Evolutionary conservation across 64 coral and sea anemone species (phyloP).

Genomic region (Actinia equina): DNA sequence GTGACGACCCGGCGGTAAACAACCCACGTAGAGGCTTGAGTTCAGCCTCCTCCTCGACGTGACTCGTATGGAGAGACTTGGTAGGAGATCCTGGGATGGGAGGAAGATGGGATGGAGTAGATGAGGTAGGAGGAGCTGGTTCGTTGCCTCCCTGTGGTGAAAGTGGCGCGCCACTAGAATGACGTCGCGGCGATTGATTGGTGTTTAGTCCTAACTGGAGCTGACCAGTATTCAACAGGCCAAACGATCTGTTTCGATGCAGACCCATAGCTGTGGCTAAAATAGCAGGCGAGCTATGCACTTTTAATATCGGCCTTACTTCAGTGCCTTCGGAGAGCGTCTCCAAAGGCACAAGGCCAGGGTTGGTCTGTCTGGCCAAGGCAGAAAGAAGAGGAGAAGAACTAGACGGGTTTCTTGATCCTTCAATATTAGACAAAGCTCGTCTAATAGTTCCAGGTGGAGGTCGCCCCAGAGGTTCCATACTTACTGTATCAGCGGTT

Average conservation of each 20-base stretch:
- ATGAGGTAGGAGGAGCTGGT: conserved; percentile 13
- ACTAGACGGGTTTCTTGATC: conserved; percentile 10
- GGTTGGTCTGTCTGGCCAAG: conserved; percentile 52
- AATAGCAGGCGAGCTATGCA: conserved; percentile 82
- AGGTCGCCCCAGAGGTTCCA: conserved; percentile 12
- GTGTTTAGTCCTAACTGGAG: neutral
- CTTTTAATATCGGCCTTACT: conserved; percentile 76
- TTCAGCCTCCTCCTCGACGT: conserved; percentile 25
- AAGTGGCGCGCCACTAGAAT: neutral
- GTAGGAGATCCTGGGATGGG: conserved; percentile 87
- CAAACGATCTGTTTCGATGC: conserved; percentile 55
- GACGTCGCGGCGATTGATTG: neutral
- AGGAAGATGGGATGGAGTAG: conserved; percentile 61
- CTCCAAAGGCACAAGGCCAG: conserved; percentile 37
- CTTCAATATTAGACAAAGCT: conserved; percentile 63
- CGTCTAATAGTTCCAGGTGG: conserved; percentile 53
- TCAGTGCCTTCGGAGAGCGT: conserved; percentile 38
- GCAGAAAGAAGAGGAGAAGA: conserved; percentile 69
- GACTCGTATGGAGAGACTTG: conserved; percentile 50
- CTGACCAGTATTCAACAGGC: neutral
- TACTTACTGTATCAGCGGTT: neutral
- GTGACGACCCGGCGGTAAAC: conserved; percentile 51
- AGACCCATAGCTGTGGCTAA: conserved; percentile 76
- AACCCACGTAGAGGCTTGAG: conserved; percentile 78
- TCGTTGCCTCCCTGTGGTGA: conserved; percentile 8